Base-by-base conservation (phyloP, 2,113 vertebrate genomes). In the Apistogramma diplotaenia region DNA sequence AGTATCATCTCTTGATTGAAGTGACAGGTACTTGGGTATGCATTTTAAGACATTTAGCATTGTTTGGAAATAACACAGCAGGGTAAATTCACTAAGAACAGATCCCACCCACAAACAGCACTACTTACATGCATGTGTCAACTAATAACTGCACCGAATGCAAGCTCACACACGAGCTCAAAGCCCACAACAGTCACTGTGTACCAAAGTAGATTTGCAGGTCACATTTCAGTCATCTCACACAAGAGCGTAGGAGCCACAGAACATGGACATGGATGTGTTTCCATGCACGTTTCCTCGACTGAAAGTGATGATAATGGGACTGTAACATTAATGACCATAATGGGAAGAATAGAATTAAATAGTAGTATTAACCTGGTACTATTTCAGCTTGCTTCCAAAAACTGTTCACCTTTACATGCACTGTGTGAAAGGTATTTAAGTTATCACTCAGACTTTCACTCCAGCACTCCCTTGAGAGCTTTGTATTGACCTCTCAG, bases 401-500 rank as follows among this genome's bases (percentile, higher is more conserved):
- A 46, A 46, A 46, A 15, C 13, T 46, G 40, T 40, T 31, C 9
- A 67, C 33, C 18, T 37, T 18, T 33, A 3, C 25, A 67, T 25
- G 23, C 12, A 75, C 23, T 62, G 37, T 0, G 3, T 31, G 40
- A 81, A 27, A 76, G 16, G 23, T 40, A 33, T 73, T 65, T 23
- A 40, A 59, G 40, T 72, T 25, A 70, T 70, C 79, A 65, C 75
- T 53, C 61, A 72, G 35, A 82, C 54, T 60, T 35, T 59, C 23
- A 37, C 15, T 76, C 40, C 43, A 16, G 5, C 15, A 3, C 51
- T 56, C 51, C 29, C 13, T 35, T 55, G 59, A 79, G 81, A 81
- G 72, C 76, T 8, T 27, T 53, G 70, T 60, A 80, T 81, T 73
- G 83, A 83, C 85, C 75, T 81, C 72, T 74, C 61, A 29, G 72